Base-by-base conservation (phyloP, 2,113 vertebrate species). In the Cepphus grylle region DNA sequence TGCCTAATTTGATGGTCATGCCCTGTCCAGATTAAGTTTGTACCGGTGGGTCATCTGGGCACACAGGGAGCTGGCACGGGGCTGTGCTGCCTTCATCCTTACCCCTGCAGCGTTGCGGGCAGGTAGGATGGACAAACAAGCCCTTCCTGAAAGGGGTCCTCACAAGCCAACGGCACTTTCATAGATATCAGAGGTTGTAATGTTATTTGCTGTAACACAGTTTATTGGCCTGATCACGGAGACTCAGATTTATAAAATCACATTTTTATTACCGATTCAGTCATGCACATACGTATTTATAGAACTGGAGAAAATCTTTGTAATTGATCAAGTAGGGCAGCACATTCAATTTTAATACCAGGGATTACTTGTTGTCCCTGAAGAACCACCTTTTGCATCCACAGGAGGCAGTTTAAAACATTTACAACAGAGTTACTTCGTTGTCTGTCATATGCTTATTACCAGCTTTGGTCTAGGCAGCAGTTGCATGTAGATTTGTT, bases 281-380 rank as follows among this genome's bases (percentile, higher is more conserved):
- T 89, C 87, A 71, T 50, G 25, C 81, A 69, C 45, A 53, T 94
- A 49, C 73, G 55, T 93, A 94, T 86, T 92, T 86, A 95, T 59
- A 73, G 69, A 76, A 81, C 84, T 89, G 2, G 2, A 65, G 63
- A 59, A 84, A 80, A 43, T 65, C 78, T 87, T 74, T 72, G 81
- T 90, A 81, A 96, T 85, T 62, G 77, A 89, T 91, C 59, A 42
- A 47, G 61, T n/a, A 74, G 76, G 63, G 63, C 63, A 92, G 56
- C 42, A 52, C 82, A 42, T 94, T 91, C 72, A 11, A 38, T 86
- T 92, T 96, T 91, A 94, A 92, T 91, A 36, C 49, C 18, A 71
- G 59, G 50, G 58, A 62, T 94, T 95, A 55, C 77, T 66, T 56
- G 16, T 43, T 58, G 50, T 95, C 72, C 49, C 91, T 81, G 56